These are phyloP conservation scores for Mizuhopecten yessoensis DNA, from an alignment of 1,140 invertebrate genomes.

Conservation along the genomic window DNA sequence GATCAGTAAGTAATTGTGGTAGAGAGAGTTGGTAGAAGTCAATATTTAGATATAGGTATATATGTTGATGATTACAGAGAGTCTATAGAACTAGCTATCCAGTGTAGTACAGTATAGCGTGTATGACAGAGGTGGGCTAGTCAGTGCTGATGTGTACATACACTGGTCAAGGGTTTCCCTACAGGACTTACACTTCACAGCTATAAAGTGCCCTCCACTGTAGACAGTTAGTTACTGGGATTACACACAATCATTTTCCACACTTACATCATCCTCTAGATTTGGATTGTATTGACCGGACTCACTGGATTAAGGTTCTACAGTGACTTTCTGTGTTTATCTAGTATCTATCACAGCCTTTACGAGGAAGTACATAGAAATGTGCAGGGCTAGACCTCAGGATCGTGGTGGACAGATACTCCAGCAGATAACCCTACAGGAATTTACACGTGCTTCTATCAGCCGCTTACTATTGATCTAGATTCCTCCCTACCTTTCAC, in stretches of 20 bases:
- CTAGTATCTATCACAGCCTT: background rate
- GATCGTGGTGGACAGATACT: background rate
- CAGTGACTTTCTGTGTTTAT: background rate
- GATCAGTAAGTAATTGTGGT: background rate
- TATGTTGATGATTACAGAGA: background rate
- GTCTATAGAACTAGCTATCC: background rate
- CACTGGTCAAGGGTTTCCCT: conserved; percentile 1
- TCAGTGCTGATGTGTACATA: background rate
- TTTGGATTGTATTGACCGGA: background rate
- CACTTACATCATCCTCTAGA: conserved; percentile 10
- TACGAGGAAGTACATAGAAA: background rate
- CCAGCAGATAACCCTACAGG: background rate
- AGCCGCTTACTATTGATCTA: background rate
- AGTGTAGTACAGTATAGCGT: background rate
- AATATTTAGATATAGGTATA: conserved; percentile 7
- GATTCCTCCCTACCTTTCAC: background rate
- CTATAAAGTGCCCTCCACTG: background rate
- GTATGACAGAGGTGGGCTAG: conserved; percentile 12
- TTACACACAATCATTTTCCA: no score
- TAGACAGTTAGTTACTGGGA: background rate
- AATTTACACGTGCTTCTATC: conserved; percentile 20
- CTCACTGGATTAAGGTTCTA: conserved; percentile 6
- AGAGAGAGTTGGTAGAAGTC: background rate
- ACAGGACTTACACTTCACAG: background rate
- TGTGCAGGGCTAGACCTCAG: background rate